Evolutionary conservation across 2,113 vertebrate genomes (phyloP), one percentile per base, ranked within the genome.

Genomic region (Morone saxatilis): DNA sequence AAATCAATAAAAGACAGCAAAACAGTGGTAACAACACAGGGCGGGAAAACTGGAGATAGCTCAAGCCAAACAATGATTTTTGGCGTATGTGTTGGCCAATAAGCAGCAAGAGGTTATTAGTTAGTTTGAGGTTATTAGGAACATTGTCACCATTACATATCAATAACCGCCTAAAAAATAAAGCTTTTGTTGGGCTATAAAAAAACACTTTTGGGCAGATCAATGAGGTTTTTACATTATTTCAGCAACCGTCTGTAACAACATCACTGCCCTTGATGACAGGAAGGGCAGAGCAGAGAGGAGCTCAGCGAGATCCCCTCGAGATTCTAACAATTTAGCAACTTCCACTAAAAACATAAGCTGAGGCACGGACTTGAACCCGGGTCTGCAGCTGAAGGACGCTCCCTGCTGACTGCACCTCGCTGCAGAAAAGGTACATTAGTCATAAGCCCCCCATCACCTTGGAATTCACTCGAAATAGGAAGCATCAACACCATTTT

Each of bases 361-460:
- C 86, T 88, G 82, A 81, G 40, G 9, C 9, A 54, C 38, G 47
- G 48, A 76, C 66, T 76, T 88, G 61, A 88, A 82, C 36, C 41
- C 48, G 11, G 43, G 31, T 63, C 65, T 79, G 38, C 43, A 36
- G 45, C 84, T 89, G 73, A 89, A 86, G 84, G 84, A 83, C 84
- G 67, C 70, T 53, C 36, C 72, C 73, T 57, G 75, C 86, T 82
- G 86, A 85, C 78, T 51, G 16, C 41, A 54, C 66, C 73, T 79
- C 68, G 86, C 86, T 69, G 57, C 62, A 54, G 61, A 59, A 47
- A 63, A 81, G 65, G 54, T 41, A 65, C 80, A 83, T 85, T 85
- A 85, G 69, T 89, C 80, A 89, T 43, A 71, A 54, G 68, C 41
- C 62, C 54, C 54, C 14, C 25, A 5, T 69, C 72, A 69, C 54